phyloP scores from a whole-genome alignment of 2,888 invertebrate genomes.

The Herminia tarsipennalis region DNA sequence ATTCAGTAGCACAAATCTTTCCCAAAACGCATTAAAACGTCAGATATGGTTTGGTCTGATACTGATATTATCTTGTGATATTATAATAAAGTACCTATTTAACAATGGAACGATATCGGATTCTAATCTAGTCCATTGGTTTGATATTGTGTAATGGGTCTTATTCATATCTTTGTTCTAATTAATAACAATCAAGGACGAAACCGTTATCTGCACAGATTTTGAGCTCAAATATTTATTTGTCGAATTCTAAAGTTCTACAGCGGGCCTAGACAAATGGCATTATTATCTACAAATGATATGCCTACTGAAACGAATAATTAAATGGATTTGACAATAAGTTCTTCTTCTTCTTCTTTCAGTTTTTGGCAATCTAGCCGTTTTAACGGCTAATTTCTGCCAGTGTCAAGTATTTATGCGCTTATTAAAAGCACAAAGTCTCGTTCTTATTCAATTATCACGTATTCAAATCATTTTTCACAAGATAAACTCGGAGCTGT shows the following conservation, averaged over 20 bases:
- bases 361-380: no score
- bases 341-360: no score
- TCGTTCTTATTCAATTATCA: no score
- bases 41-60: background rate
- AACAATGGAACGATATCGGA: constrained; percentile 11
- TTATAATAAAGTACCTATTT: background rate
- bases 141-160: constrained; percentile 25
- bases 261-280: no score
- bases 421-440: no score
- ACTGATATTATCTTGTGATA: background rate
- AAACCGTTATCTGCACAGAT: constrained; percentile 7
- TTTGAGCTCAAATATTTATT: background rate
- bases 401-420: no score
- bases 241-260: background rate
- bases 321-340: no score
- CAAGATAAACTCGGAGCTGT: no score
- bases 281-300: no score
- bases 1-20: background rate
- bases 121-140: constrained; percentile 20
- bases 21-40: background rate
- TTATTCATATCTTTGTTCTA: constrained; percentile 28
- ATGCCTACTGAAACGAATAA: no score
- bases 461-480: no score
- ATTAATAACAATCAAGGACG: constrained; percentile 32
- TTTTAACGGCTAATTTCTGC: no score